Evolutionary conservation across 2,888 invertebrate species (phyloP).

Genomic region (Coelinius sp.): DNA sequence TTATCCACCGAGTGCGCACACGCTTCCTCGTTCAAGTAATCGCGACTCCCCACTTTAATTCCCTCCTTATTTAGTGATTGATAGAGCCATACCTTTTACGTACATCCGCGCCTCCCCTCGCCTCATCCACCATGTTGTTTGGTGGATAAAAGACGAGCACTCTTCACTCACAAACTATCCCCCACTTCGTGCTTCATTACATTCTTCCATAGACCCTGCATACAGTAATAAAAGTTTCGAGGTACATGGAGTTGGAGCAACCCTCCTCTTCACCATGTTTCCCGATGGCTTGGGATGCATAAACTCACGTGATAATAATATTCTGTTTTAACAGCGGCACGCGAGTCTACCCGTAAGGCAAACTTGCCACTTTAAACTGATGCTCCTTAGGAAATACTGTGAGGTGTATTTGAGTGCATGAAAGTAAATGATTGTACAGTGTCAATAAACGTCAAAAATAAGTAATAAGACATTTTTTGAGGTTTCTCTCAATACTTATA

Average conservation of each 20-base stretch:
- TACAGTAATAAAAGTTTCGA: neutral
- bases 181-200: neutral
- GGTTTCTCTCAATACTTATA: neutral
- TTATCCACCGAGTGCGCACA: neutral
- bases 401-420: neutral
- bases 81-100: neutral
- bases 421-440: neutral
- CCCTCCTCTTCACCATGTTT: neutral
- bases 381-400: neutral
- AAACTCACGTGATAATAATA: constrained; percentile 48
- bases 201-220: neutral
- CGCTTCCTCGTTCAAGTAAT: constrained; percentile 3
- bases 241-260: neutral
- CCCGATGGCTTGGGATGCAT: neutral
- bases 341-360: constrained; percentile 42
- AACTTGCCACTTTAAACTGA: neutral
- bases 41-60: neutral
- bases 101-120: neutral
- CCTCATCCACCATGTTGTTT: neutral
- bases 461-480: neutral
- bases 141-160: neutral
- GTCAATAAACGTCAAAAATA: neutral
- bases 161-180: neutral
- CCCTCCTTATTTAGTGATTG: neutral
- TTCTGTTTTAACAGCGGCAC: constrained; percentile 45